Conservation (phyloP, 1,140 invertebrate genomes). For the Heliconius eleuchia region DNA sequence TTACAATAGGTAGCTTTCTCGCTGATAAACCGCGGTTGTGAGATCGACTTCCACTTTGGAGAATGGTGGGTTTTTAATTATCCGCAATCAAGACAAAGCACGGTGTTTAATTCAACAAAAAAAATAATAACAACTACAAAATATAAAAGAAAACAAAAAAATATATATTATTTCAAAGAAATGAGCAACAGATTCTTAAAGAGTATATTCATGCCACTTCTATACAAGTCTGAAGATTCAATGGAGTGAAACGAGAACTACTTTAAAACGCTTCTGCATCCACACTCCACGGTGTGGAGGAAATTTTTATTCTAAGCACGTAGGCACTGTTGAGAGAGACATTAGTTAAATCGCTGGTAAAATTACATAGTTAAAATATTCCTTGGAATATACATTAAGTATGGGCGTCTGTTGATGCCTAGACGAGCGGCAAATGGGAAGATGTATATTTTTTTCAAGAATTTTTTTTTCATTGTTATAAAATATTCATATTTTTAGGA, state of each 20-base stretch:
- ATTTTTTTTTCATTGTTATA: not conserved
- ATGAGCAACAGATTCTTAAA: conserved; percentile 3
- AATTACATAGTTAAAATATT: conserved; percentile 44
- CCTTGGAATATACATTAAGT: conserved; percentile 16
- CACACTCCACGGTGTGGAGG: conserved; percentile 13
- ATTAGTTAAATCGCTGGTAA: conserved; percentile 54
- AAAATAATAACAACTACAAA: not conserved
- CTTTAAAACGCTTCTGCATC: conserved; percentile 37
- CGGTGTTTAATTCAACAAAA: no score
- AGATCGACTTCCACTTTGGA: no score
- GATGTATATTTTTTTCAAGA: not conserved
- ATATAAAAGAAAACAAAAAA: not conserved
- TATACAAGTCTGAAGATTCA: conserved; percentile 23
- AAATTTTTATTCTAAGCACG: conserved; percentile 51
- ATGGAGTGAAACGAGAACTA: conserved; percentile 34
- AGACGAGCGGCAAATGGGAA: not conserved
- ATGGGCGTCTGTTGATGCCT: not conserved
- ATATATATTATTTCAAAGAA: not conserved
- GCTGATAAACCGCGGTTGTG: no score
- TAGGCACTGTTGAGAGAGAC: conserved; percentile 49
- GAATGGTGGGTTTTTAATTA: no score
- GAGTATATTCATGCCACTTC: conserved; percentile 5
- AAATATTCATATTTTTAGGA: conserved; percentile 1
- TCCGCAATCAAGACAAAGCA: no score
- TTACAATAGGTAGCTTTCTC: no score